Conservation (phyloP, 2,888 invertebrate species). For the Rhagonycha lutea region DNA sequence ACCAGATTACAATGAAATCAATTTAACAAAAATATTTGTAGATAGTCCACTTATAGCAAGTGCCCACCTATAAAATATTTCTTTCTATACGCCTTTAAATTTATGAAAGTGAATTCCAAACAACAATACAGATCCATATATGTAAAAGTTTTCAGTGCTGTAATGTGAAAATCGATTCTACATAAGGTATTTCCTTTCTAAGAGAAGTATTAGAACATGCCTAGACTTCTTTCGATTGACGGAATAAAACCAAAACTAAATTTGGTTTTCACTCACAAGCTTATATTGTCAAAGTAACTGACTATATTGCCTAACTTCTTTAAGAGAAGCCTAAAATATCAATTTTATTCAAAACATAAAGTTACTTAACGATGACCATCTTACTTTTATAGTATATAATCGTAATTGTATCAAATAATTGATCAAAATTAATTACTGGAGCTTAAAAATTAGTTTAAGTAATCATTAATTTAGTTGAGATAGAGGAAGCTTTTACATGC, state of each 20-base stretch:
- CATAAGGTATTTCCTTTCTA: not conserved
- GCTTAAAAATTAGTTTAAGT: not conserved
- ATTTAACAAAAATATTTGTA: not conserved
- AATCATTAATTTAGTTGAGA: conserved; percentile 7
- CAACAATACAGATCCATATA: not conserved
- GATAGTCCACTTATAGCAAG: not conserved
- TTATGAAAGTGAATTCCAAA: not conserved
- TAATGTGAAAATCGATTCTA: not conserved
- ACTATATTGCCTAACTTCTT: conserved; percentile 11
- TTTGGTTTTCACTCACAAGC: conserved; percentile 10
- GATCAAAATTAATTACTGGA: not conserved
- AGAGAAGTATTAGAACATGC: not conserved
- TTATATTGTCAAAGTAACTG: conserved; percentile 10
- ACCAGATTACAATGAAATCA: not conserved
- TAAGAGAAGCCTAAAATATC: not conserved
- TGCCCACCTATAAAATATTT: not conserved
- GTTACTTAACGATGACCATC: not conserved
- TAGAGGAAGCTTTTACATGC: not conserved
- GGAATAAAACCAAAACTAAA: conserved; percentile 8
- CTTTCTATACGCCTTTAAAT: not conserved
- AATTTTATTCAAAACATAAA: not conserved
- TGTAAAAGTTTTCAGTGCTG: not conserved
- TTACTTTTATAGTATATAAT: not conserved
- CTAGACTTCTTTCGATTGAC: conserved; percentile 4
- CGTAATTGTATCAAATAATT: not conserved